Base-by-base conservation (phyloP, 2,113 vertebrate species). In the Peucedramus taeniatus region DNA sequence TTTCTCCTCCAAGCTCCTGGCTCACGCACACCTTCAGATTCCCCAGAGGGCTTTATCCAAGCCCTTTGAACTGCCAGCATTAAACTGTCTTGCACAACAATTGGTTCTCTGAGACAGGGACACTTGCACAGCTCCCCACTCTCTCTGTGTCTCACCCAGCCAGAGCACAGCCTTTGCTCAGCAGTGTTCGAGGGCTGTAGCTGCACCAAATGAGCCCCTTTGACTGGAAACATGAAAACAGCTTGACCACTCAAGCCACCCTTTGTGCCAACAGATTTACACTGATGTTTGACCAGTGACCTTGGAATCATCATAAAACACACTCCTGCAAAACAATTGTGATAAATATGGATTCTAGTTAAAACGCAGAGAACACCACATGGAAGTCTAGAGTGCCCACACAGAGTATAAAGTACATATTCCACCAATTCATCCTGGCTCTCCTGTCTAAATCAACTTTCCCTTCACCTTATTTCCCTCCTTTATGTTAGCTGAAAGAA, bases 211-310 rank as follows among this genome's bases (percentile, higher is more conserved):
- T 10, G 19, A 72, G 56, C 7, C 18, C 39, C 57, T 54, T 13
- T 22, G 40, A 27, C 50, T 45, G n/a, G n/a, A 23, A 70, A 49
- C 15, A 60, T 5, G 20, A 35, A 19, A 44, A 49, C 21, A 92
- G 37, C 49, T 86, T 39, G 42, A 42, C 8, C 66, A 82, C 23
- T 44, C 8, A 3, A 77, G n/a, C 50, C 37, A 85, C 18, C 23
- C 35, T 40, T 27, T 12, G 3, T 15, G 30, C 14, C 79, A 83
- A 22, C 7, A 60, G 26, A 71, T 45, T 30, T 20, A 20, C 3
- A 71, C 0, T 39, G 23, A 64, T 35, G 10, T 28, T 51, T 57
- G 66, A 69, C 26, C 26, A 45, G 21, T 0, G 0, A 64, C 49
- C 53, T 51, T n/a, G 49, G 17, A 53, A 86, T 53, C 22, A 40